phyloP scores from a whole-genome alignment of 30 jellyfish, hydroid and myxozoan genomes.

The Clytia hemisphaerica region DNA sequence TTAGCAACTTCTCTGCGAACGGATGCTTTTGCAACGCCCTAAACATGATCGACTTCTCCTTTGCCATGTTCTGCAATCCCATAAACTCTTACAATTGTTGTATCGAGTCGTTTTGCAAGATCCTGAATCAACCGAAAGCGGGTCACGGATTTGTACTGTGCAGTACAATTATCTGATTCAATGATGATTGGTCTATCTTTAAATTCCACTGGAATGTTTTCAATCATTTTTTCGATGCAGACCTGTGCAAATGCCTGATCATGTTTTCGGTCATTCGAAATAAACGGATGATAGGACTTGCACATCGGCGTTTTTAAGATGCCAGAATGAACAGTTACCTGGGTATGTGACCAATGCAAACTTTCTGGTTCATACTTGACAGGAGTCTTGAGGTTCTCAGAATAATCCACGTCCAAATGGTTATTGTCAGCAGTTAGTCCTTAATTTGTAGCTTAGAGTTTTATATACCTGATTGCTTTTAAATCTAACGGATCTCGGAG shows the following conservation, averaged over 20 bases:
- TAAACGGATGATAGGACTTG: constrained; percentile 29
- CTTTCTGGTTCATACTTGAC: constrained; percentile 31
- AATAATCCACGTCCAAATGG: constrained; percentile 16
- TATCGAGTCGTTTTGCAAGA: constrained; percentile 11
- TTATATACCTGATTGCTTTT: too few species aligned
- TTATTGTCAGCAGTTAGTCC: too few species aligned
- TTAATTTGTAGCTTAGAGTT: too few species aligned
- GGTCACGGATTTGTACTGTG: constrained; percentile 34
- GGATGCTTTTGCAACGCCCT: constrained; percentile 29
- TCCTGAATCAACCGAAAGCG: constrained; percentile 23
- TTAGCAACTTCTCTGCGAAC: constrained; percentile 24
- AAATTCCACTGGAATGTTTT: constrained; percentile 17
- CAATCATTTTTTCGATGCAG: constrained; percentile 8
- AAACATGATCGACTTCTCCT: constrained; percentile 35
- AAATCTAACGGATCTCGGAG: too few species aligned
- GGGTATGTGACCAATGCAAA: constrained; percentile 32
- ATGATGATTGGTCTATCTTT: constrained; percentile 19
- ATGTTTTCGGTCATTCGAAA: constrained; percentile 20
- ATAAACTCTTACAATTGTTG: constrained; percentile 18
- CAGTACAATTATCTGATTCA: constrained; percentile 22
- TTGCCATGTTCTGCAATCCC: constrained; percentile 36
- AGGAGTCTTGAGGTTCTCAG: constrained; percentile 12
- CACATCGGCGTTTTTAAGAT: constrained; percentile 16
- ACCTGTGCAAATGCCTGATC: constrained; percentile 26
- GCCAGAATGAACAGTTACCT: constrained; percentile 27